Base-by-base conservation (phyloP, 2,797 vertebrate genomes). In the Halcyon leucocephala region DNA sequence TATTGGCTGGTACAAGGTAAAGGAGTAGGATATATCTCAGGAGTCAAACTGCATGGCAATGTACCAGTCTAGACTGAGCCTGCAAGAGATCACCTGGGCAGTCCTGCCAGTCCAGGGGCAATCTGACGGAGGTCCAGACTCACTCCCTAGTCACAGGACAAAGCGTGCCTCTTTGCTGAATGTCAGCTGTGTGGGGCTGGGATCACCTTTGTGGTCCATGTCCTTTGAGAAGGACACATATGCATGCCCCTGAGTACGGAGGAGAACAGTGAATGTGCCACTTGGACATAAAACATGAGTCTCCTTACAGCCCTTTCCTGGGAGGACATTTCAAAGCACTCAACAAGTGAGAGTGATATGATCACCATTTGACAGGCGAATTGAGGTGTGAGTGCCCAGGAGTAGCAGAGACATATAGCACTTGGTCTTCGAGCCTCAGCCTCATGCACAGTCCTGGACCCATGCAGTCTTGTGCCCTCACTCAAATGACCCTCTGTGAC, bases 1-100 rank as follows among this genome's bases (percentile, higher is more conserved):
- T 82, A 64, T 39, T 82, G 86, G 66, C 60, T 89, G 62, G 46
- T 22, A 79, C 29, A 49, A 73, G 73, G 46, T 14, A 80, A 71
- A 86, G 64, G 70, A 88, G 42, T 10, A 81, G 58, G 76, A 69
- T 33, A 21, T 8, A 18, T 66, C 31, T 82, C 65, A 60, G 82
- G 39, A 88, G 52, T 62, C 82, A 79, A 70, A 82, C 80, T 60
- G 51, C 86, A 71, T 22, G 69, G 76, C 61, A 65, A 55, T 13
- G 24, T 37, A 35, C 37, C 82, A 48, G 37, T 12, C 76, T 12
- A 33, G 64, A 20, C 42, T 39, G 35, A 89, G 54, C 41, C 60
- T 82, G 29, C 33, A 58, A 62, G 7, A 46, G 52, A 54, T n/a
- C 83, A 70, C 52, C 33, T 64, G 44, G 48, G 17, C 46, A 67